Base-by-base conservation (phyloP, 2,797 vertebrate genomes). In the Gambelia wislizenii region DNA sequence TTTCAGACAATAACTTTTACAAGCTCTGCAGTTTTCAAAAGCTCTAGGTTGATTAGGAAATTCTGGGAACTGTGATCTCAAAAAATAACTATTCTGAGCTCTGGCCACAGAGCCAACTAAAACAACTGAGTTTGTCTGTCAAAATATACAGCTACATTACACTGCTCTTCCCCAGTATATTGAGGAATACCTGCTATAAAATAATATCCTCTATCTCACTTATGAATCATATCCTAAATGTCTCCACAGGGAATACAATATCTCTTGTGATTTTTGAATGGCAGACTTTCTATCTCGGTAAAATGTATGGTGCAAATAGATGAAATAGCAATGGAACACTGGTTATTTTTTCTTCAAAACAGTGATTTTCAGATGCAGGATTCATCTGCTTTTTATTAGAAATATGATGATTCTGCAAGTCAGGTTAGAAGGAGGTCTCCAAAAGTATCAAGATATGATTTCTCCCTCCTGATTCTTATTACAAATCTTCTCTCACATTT, bases 271-370 rank as follows among this genome's bases (percentile, higher is more conserved):
- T 86, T 87, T 94, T 82, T 85, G 90, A 67, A 76, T 74, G 87
- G 92, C 84, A 89, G 81, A 88, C 36, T 91, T 91, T 91, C 88
- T 92, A 90, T 85, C 85, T 89, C 89, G 85, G 74, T 94, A 90
- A 91, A 91, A 88, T 88, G 49, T 25, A 42, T 80, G 20, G 22
- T 90, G 84, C 39, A 92, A 95, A 94, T 89, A 93, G 84, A 95
- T 84, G 42, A 89, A 93, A 94, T 84, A 83, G 87, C 54, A 92
- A 94, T 7, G 61, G 92, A 92, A 94, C 92, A 42, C 14, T 95
- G 95, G 94, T 93, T 91, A 83, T 77, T 87, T 91, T 30, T 77
- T 89, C 94, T 93, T 95, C 94, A 94, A 95, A 96, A 91, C 44
- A 83, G 67, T 80, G 78, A 90, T 56, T 88, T 90, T 84, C 93